phyloP scores from a whole-genome alignment of 1,140 invertebrate genomes.

The Ylistrum balloti region DNA sequence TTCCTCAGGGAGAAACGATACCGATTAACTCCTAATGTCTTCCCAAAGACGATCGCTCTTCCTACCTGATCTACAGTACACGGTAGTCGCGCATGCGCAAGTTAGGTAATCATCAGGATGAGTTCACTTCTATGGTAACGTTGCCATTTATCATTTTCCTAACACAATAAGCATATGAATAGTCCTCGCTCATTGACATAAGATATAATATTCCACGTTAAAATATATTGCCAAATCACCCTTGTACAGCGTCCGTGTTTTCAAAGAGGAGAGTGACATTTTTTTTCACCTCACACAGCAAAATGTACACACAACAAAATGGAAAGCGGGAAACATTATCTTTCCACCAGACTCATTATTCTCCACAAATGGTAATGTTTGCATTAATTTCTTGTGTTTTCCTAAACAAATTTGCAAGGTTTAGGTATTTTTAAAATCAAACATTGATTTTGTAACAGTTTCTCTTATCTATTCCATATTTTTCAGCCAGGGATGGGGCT shows the following conservation, averaged over 20 bases:
- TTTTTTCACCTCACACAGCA: background rate
- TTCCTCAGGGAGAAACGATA: too few relatives aligned
- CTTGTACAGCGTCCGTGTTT: background rate
- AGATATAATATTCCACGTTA: too few relatives aligned
- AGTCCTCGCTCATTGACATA: too few relatives aligned
- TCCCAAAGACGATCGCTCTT: too few relatives aligned
- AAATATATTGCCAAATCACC: background rate
- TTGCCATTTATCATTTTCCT: too few relatives aligned
- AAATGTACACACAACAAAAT: background rate
- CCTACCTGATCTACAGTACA: too few relatives aligned
- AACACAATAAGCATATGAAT: too few relatives aligned
- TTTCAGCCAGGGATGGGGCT: background rate
- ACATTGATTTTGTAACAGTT: slow-evolving; percentile 1
- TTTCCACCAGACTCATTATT: background rate
- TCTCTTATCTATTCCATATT: background rate
- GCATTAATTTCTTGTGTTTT: slow-evolving; percentile 14
- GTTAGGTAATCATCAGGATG: too few relatives aligned
- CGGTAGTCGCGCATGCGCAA: too few relatives aligned
- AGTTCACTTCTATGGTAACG: too few relatives aligned
- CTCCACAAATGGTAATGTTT: background rate
- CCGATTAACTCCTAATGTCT: too few relatives aligned
- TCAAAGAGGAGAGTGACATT: background rate
- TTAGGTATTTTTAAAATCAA: slow-evolving; percentile 27
- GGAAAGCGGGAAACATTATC: background rate
- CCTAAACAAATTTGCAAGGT: background rate